Evolutionary conservation across 2,888 invertebrate species (phyloP).

Genomic region (Aelia acuminata): DNA sequence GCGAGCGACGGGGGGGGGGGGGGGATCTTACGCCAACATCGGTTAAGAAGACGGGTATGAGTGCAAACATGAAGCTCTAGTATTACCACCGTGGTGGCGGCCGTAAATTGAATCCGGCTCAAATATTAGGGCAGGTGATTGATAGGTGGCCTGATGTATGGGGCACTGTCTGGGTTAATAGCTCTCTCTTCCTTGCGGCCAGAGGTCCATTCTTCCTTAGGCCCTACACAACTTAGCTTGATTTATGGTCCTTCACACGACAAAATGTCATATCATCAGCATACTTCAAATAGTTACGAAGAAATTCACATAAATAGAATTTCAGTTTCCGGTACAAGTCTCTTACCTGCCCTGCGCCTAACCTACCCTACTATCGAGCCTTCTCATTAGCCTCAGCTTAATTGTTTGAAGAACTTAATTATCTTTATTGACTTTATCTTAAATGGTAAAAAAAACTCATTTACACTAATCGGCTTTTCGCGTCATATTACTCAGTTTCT

Average conservation of each 20-base stretch:
- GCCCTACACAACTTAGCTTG: background rate
- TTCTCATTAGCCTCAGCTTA: too few species aligned
- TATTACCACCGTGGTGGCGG: background rate
- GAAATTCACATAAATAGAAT: too few species aligned
- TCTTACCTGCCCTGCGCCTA: too few species aligned
- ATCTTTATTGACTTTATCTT: too few species aligned
- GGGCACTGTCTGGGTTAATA: background rate
- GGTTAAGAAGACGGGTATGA: constrained; percentile 19
- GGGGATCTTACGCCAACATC: background rate
- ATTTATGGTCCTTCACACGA: background rate
- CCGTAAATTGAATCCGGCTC: constrained; percentile 51
- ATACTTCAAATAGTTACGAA: too few species aligned
- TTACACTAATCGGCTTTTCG: too few species aligned
- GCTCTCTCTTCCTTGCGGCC: background rate
- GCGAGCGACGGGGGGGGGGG: background rate
- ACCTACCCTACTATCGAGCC: too few species aligned
- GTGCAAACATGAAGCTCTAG: constrained; percentile 18
- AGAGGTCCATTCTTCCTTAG: background rate
- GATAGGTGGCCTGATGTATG: constrained; percentile 52
- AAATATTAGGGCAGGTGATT: constrained; percentile 53
- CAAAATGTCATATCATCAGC: background rate
- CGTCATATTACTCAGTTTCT: too few species aligned
- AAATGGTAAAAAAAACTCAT: too few species aligned
- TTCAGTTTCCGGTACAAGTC: too few species aligned
- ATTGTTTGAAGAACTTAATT: too few species aligned